phyloP scores from a whole-genome alignment of 1,140 invertebrate genomes.

The Helicoverpa zea region DNA sequence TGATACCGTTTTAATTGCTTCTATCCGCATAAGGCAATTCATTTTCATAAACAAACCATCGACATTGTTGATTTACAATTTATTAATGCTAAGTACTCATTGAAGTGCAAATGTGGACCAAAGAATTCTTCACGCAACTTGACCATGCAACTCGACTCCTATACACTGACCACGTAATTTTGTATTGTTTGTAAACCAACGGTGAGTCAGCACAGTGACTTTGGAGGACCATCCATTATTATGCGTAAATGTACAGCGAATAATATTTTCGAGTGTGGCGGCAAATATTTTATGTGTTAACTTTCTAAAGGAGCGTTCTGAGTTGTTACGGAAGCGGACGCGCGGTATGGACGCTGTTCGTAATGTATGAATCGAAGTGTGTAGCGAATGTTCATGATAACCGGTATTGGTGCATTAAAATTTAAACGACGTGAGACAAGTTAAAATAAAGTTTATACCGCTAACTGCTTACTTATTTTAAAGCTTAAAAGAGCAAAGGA shows the following conservation, averaged over 20 bases:
- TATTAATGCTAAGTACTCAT: constrained; percentile 30
- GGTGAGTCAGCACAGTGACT: constrained; percentile 15
- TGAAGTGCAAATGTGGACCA: constrained; percentile 31
- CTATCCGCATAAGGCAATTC: constrained; percentile 35
- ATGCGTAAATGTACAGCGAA: constrained; percentile 32
- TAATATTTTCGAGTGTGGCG: constrained; percentile 18
- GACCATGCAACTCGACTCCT: constrained; percentile 9
- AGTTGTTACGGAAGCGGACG: constrained; percentile 33
- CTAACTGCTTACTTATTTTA: too few relatives aligned
- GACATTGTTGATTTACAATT: constrained; percentile 32
- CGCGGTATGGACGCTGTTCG: constrained; percentile 15
- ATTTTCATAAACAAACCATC: constrained; percentile 43
- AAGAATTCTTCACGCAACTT: constrained; percentile 30
- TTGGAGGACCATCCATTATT: constrained; percentile 16
- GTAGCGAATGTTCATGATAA: constrained; percentile 21
- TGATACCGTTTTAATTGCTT: constrained; percentile 8
- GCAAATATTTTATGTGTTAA: constrained; percentile 34
- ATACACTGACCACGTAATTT: constrained; percentile 9
- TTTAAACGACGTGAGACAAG: not conserved
- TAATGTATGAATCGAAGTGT: constrained; percentile 23
- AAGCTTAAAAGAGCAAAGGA: too few relatives aligned
- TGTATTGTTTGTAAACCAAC: constrained; percentile 35
- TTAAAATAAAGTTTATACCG: not conserved
- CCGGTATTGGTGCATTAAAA: constrained; percentile 21
- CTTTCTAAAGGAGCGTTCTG: constrained; percentile 31